Conservation (phyloP, 2,113 vertebrate species). For the Vanacampus margaritifer region DNA sequence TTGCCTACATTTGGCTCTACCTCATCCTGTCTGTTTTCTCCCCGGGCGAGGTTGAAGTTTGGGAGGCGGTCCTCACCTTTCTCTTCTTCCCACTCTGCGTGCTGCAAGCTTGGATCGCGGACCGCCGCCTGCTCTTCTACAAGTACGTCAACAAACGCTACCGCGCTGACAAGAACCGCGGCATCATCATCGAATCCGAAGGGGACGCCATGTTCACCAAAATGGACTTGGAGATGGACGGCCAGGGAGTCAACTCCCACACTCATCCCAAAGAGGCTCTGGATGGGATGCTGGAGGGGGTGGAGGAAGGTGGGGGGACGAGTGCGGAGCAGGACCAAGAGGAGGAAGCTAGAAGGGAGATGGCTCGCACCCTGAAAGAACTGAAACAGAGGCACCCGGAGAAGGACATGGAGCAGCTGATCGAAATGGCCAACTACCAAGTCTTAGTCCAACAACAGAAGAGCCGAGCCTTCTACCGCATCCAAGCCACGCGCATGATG, state of each 20-base stretch:
- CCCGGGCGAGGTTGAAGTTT: constrained; percentile 77
- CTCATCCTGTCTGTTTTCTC: constrained; percentile 79
- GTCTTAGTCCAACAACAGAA: constrained; percentile 82
- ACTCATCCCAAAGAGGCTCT: constrained; percentile 71
- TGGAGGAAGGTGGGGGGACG: constrained; percentile 67
- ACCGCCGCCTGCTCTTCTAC: constrained; percentile 80
- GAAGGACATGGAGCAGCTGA: constrained; percentile 83
- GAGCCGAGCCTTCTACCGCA: constrained; percentile 83
- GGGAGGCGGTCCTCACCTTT: constrained; percentile 82
- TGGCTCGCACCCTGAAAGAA: constrained; percentile 80
- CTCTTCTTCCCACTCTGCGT: constrained; percentile 82
- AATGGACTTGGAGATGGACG: constrained; percentile 80
- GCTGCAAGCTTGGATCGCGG: constrained; percentile 81
- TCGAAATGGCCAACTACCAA: constrained; percentile 84
- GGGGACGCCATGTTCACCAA: constrained; percentile 77
- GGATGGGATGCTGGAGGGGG: constrained; percentile 72
- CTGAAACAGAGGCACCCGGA: constrained; percentile 80
- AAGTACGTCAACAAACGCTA: constrained; percentile 81
- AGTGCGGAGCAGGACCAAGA: constrained; percentile 66
- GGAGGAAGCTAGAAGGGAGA: constrained; percentile 75
- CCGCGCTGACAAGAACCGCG: constrained; percentile 74
- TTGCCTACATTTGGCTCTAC: constrained; percentile 84
- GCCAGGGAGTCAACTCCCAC: constrained; percentile 71
- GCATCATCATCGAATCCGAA: constrained; percentile 80
- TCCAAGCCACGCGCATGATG: constrained; percentile 85